A percentile compares a stretch with the other conserved stretches of the same genome.
Evolutionary conservation across 2,888 invertebrate species (phyloP).

Genomic region (Drosophila acutilabella): DNA sequence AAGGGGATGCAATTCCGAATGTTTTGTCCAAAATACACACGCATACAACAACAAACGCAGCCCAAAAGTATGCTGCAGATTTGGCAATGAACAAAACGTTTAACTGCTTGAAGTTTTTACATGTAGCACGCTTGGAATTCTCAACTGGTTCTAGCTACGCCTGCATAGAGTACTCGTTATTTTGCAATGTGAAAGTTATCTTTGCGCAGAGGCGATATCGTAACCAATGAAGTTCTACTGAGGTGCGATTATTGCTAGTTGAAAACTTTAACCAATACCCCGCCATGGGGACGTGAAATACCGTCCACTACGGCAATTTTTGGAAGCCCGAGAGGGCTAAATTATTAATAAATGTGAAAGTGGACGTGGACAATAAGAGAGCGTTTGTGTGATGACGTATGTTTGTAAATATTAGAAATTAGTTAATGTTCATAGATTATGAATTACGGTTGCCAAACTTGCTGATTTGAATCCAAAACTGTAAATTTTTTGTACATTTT

Average conservation of each 20-base stretch:
- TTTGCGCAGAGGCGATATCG: conserved; percentile 96
- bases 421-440: too few relatives aligned
- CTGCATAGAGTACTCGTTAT: conserved; percentile 38
- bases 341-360: conserved; percentile 32
- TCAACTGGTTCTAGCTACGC: conserved; percentile 50
- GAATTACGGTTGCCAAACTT: too few relatives aligned
- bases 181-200: conserved; percentile 85
- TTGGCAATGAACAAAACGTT: conserved; percentile 21
- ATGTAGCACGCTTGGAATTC: conserved; percentile 61
- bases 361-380: too few relatives aligned
- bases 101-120: conserved; percentile 10
- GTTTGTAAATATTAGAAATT: too few relatives aligned
- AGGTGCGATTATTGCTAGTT: conserved; percentile 86
- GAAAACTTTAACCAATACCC: conserved; percentile 86
- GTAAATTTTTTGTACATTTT: too few relatives aligned
- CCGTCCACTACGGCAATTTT: conserved; percentile 95
- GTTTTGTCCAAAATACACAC: conserved; percentile 6
- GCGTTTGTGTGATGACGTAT: too few relatives aligned
- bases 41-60: conserved; percentile 23
- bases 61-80: conserved; percentile 57
- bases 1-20: conserved; percentile 41
- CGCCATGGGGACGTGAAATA: conserved; percentile 94
- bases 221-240: conserved; percentile 96
- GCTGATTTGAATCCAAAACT: too few relatives aligned
- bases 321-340: conserved; percentile 88